phyloP scores from a whole-genome alignment of 2,888 invertebrate genomes.

The Drosophila histrio region DNA sequence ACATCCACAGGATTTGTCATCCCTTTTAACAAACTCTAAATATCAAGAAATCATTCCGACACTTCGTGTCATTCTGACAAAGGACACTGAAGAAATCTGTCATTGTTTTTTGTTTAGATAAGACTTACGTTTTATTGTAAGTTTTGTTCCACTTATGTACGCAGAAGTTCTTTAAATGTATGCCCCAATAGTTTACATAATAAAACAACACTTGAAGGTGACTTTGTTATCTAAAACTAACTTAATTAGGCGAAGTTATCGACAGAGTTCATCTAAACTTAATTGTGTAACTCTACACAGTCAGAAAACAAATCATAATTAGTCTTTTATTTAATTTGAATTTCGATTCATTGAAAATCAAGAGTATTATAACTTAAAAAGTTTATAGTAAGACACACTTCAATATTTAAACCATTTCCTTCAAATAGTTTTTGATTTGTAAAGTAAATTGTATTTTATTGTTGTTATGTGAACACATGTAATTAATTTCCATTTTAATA shows the following conservation, averaged over 20 bases:
- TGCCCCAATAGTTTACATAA: neutral
- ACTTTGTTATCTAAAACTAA: neutral
- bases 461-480: too few relatives aligned
- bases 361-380: too few relatives aligned
- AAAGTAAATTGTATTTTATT: too few relatives aligned
- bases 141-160: neutral
- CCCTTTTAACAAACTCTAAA: neutral
- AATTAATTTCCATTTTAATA: too few relatives aligned
- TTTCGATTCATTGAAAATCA: too few relatives aligned
- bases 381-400: too few relatives aligned
- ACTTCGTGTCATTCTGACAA: constrained; percentile 19
- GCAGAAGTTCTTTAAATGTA: neutral
- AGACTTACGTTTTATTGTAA: constrained; percentile 6
- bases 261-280: neutral
- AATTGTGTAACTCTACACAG: too few relatives aligned
- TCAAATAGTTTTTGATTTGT: too few relatives aligned
- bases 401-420: too few relatives aligned
- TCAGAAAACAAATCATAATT: too few relatives aligned
- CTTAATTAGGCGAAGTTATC: neutral
- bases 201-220: too few relatives aligned
- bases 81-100: constrained; percentile 19
- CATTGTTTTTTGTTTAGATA: constrained; percentile 7
- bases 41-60: neutral
- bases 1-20: neutral
- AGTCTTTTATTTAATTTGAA: too few relatives aligned